Evolutionary conservation across 2,888 invertebrate species (phyloP).

Genomic region (Cryptus armator): DNA sequence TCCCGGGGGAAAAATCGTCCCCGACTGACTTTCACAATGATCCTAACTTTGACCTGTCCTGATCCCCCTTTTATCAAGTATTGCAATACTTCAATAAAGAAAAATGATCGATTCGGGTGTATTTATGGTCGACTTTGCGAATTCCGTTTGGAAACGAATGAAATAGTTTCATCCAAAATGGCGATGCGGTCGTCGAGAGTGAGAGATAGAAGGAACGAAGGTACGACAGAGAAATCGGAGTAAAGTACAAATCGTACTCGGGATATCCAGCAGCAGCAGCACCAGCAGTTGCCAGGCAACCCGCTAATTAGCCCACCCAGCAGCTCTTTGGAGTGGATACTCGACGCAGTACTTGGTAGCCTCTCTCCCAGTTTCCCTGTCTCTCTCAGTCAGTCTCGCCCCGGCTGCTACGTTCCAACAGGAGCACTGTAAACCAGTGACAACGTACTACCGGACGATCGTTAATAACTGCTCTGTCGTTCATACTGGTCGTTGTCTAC

Average conservation of each 20-base stretch:
- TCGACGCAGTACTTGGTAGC: slow-evolving; percentile 82
- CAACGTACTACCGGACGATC: slow-evolving; percentile 73
- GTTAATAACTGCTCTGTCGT: slow-evolving; percentile 70
- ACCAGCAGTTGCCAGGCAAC: slow-evolving; percentile 83
- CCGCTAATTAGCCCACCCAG: slow-evolving; percentile 85
- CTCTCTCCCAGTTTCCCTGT: slow-evolving; percentile 73
- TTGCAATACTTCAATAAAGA: not conserved
- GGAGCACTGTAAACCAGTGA: slow-evolving; percentile 70
- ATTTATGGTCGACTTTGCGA: not conserved
- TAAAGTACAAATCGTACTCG: slow-evolving; percentile 64
- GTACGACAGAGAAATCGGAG: slow-evolving; percentile 65
- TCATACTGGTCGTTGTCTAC: slow-evolving; percentile 28
- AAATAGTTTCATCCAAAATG: slow-evolving; percentile 34
- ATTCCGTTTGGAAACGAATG: not conserved
- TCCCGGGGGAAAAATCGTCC: slow-evolving; percentile 11
- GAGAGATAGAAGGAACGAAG: slow-evolving; percentile 46
- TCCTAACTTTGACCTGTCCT: not conserved
- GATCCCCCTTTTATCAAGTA: not conserved
- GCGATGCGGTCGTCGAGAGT: slow-evolving; percentile 30
- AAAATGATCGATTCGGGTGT: not conserved
- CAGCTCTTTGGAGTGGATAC: slow-evolving; percentile 85
- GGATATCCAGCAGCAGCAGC: slow-evolving; percentile 51
- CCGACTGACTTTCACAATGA: not conserved
- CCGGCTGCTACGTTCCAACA: slow-evolving; percentile 37
- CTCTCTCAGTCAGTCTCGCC: slow-evolving; percentile 63